Conservation (phyloP, 1,140 invertebrate species). For the Vanessa atalanta region DNA sequence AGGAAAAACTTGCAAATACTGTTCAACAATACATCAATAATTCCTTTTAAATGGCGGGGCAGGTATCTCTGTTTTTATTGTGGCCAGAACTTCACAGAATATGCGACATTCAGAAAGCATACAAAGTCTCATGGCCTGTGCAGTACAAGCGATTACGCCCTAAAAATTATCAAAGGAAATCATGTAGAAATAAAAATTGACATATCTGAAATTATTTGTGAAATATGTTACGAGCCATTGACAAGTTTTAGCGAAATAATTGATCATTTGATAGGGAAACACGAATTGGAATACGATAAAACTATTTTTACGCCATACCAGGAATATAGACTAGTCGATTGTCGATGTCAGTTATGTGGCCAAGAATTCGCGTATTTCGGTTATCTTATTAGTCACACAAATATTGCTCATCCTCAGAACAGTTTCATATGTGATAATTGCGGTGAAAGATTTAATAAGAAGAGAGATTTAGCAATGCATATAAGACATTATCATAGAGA, state of each 20-base stretch:
- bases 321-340: constrained; percentile 58
- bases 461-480: constrained; percentile 56
- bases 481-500: constrained; percentile 53
- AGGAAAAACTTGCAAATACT: constrained; percentile 68
- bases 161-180: constrained; percentile 59
- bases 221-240: constrained; percentile 62
- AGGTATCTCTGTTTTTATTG: constrained; percentile 69
- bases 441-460: constrained; percentile 60
- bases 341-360: constrained; percentile 55
- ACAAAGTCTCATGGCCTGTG: constrained; percentile 60
- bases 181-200: constrained; percentile 66
- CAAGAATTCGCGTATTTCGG: constrained; percentile 59
- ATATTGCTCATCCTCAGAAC: constrained; percentile 57
- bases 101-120: constrained; percentile 62
- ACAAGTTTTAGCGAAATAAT: constrained; percentile 52
- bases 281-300: constrained; percentile 62
- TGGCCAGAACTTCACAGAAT: constrained; percentile 53
- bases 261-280: constrained; percentile 63
- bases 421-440: constrained; percentile 65
- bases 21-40: constrained; percentile 68
- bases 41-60: constrained; percentile 73
- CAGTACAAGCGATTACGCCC: constrained; percentile 51
- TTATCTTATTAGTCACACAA: constrained; percentile 61
- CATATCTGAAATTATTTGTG: constrained; percentile 60
- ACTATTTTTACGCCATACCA: constrained; percentile 51